Conservation (phyloP, 1,140 invertebrate species). For the Zelostemma sp. region DNA sequence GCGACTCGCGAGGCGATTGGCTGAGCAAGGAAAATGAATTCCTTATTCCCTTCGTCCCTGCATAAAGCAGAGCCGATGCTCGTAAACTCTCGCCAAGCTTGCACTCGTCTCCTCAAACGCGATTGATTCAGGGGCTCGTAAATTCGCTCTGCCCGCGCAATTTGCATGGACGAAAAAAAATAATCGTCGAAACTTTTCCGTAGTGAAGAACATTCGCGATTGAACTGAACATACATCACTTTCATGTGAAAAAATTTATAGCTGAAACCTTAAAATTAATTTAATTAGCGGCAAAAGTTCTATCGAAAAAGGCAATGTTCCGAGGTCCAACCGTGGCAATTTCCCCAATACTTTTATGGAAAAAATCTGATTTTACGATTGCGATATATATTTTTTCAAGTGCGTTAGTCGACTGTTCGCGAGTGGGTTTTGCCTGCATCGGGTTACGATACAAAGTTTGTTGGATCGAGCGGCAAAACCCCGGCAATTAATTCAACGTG, state of each 20-base stretch:
- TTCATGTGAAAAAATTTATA: too few species aligned
- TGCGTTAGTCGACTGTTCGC: slow-evolving; percentile 7
- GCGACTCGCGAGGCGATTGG: slow-evolving; percentile 8
- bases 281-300: slow-evolving; percentile 26
- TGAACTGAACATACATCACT: slow-evolving; percentile 43
- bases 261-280: slow-evolving; percentile 4
- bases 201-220: not conserved
- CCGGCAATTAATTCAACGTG: slow-evolving; percentile 35
- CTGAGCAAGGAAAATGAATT: slow-evolving; percentile 26
- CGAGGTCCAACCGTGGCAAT: too few species aligned
- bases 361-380: not conserved
- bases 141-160: slow-evolving; percentile 48
- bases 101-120: slow-evolving; percentile 30
- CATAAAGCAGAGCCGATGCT: slow-evolving; percentile 25
- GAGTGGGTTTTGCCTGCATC: slow-evolving; percentile 24
- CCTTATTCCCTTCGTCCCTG: slow-evolving; percentile 27
- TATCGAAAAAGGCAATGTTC: slow-evolving; percentile 2
- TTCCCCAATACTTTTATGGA: not conserved
- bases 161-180: slow-evolving; percentile 50
- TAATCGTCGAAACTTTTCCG: too few species aligned
- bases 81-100: slow-evolving; percentile 27
- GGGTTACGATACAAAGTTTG: slow-evolving; percentile 37
- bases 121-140: slow-evolving; percentile 49
- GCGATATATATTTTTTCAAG: not conserved
- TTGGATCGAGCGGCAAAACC: slow-evolving; percentile 28